Evolutionary conservation across 2,797 vertebrate species (phyloP), one percentile per base, ranked within the genome.

Genomic region (Phaenicophaeus curvirostris): DNA sequence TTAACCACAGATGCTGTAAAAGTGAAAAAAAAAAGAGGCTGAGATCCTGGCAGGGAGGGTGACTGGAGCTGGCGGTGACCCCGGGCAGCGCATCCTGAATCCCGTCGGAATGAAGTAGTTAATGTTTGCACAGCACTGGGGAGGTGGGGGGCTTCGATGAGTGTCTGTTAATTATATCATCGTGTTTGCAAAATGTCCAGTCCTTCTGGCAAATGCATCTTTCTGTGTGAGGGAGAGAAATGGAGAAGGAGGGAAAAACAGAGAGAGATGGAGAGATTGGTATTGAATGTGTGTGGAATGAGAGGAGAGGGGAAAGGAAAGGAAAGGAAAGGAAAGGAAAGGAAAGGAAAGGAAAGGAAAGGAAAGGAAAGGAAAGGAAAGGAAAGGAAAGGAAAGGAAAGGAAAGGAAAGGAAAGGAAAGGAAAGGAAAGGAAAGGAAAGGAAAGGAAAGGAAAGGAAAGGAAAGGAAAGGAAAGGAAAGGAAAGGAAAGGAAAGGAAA

Each of bases 21-120:
- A 88, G 7, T 12, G 0, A 30, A 23, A 53, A 42, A 42, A 30
- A 62, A 41, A 62, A n/a, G n/a, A n/a, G 2, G 0, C 30, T 39
- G 75, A 59, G 63, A n/a, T 35, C 15, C 13, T 14, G 11, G 12
- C 33, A 4, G n/a, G 27, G 77, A 42, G 2, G 7, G 46, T 23
- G 39, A 11, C 41, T 6, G 42, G 21, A 28, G 61, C 24, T 30
- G n/a, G 61, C 5, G 4, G 15, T 19, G 58, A 23, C 31, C 68
- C 31, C 17, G 27, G 25, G 24, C 37, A 55, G 61, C 1, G 5
- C 44, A 68, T 65, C 33, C 51, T 19, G 28, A 15, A n/a, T 68
- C 8, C 61, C 17, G 8, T 41, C 23, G 53, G 31, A 35, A 35
- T 44, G 7, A 10, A 27, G 44, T 2, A 19, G 51, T 54, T 73